Percentiles rank a stretch among this genome's conserved stretches.
These are phyloP conservation scores for Drosophila arawakana DNA, from an alignment of 1,140 invertebrate species.

Conservation along the genomic window DNA sequence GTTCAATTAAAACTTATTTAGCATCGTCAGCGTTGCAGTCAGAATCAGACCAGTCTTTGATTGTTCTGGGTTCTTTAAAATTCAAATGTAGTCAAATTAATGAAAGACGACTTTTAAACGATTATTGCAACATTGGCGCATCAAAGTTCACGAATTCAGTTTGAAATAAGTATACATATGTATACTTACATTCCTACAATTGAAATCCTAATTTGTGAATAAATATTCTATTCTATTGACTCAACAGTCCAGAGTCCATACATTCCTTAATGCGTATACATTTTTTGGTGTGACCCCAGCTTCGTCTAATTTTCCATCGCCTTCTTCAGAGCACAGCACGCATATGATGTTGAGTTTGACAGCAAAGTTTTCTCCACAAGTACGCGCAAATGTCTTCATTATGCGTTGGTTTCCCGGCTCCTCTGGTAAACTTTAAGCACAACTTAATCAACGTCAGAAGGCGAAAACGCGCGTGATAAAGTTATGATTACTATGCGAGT, in stretches of 20 bases:
- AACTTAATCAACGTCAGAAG: slow-evolving; percentile 76
- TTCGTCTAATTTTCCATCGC: neutral
- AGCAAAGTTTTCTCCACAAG: slow-evolving; percentile 42
- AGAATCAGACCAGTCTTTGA: neutral
- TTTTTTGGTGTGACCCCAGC: slow-evolving; percentile 48
- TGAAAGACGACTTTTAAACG: neutral
- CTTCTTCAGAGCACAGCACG: neutral
- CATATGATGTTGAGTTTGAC: slow-evolving; percentile 15
- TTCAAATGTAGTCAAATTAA: slow-evolving; percentile 6
- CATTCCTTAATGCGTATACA: neutral
- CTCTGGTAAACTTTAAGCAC: slow-evolving; percentile 69
- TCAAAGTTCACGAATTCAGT: neutral
- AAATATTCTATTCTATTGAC: too few relatives aligned
- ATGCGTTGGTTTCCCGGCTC: slow-evolving; percentile 21
- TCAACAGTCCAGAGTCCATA: too few relatives aligned
- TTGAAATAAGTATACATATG: too few relatives aligned
- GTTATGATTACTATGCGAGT: slow-evolving; percentile 66
- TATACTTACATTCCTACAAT: too few relatives aligned
- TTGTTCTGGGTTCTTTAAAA: slow-evolving; percentile 10
- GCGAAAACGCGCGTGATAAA: slow-evolving; percentile 65
- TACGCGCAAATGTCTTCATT: slow-evolving; percentile 46
- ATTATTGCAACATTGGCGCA: neutral
- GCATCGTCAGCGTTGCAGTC: slow-evolving; percentile 7
- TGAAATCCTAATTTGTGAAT: too few relatives aligned
- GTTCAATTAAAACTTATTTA: slow-evolving; percentile 78